Evolutionary conservation across 2,113 vertebrate genomes (phyloP).

Genomic region (Dunckerocampus dactyliophorus): DNA sequence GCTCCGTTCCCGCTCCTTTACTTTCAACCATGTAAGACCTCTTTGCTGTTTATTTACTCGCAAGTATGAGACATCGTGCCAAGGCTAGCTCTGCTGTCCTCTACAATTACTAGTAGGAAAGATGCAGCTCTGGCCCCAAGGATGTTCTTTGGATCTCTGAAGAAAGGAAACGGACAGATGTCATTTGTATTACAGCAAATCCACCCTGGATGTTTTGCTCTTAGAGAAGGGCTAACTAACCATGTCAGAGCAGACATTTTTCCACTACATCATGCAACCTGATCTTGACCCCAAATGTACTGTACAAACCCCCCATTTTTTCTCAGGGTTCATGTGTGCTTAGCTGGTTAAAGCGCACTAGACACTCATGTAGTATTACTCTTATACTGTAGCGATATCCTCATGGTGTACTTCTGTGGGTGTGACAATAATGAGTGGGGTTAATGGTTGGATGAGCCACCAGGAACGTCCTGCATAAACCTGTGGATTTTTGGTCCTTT

Average conservation of each 20-base stretch:
- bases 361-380: no score
- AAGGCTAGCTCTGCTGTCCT: constrained; percentile 57
- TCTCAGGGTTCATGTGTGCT: neutral
- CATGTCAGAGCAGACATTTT: constrained; percentile 24
- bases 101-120: constrained; percentile 46
- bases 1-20: neutral
- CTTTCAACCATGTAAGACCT: neutral
- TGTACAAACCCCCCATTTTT: neutral
- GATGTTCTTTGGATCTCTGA: constrained; percentile 43
- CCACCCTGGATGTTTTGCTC: constrained; percentile 37
- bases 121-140: constrained; percentile 42
- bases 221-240: constrained; percentile 20
- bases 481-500: no score
- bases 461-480: neutral
- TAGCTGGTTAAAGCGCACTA: neutral
- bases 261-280: constrained; percentile 21
- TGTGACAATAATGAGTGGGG: neutral
- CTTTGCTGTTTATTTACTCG: constrained; percentile 20
- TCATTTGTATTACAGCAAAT: constrained; percentile 59
- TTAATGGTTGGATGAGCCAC: neutral
- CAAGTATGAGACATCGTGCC: constrained; percentile 28
- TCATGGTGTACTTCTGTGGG: neutral
- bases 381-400: no score
- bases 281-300: constrained; percentile 4
- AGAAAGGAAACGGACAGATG: constrained; percentile 60